phyloP scores from a whole-genome alignment of 30 jellyfish, hydroid and myxozoan genomes.

The Morbakka virulenta region DNA sequence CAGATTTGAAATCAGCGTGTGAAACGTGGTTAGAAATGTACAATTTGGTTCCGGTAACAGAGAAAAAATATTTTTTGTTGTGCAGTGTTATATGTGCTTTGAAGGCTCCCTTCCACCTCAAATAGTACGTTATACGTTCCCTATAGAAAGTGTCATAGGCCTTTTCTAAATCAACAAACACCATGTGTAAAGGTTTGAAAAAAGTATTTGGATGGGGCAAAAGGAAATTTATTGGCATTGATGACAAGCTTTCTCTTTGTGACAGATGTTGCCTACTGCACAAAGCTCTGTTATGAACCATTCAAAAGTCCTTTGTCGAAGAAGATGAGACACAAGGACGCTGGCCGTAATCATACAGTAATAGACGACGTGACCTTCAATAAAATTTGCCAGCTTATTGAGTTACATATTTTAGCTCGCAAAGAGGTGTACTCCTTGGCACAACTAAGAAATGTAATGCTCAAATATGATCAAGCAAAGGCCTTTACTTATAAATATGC shows the following conservation, averaged over 20 bases:
- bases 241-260: conserved; percentile 21
- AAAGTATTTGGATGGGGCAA: conserved; percentile 16
- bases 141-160: no score
- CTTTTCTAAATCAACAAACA: no score
- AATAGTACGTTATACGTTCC: no score
- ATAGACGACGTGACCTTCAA: conserved; percentile 9
- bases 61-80: no score
- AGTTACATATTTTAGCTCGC: conserved; percentile 2
- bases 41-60: no score
- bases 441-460: not conserved
- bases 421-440: conserved; percentile 3
- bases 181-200: no score
- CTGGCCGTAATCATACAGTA: conserved; percentile 2
- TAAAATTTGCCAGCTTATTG: conserved; percentile 16
- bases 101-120: no score
- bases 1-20: no score
- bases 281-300: conserved; percentile 36
- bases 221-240: conserved; percentile 19
- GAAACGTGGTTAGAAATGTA: no score
- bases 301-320: conserved; percentile 33
- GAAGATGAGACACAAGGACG: conserved; percentile 23
- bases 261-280: conserved; percentile 21
- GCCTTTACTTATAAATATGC: no score
- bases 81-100: no score
- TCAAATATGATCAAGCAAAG: not conserved